Evolutionary conservation across 2,888 invertebrate species (phyloP).

Genomic region (Tuberolachnus salignus): DNA sequence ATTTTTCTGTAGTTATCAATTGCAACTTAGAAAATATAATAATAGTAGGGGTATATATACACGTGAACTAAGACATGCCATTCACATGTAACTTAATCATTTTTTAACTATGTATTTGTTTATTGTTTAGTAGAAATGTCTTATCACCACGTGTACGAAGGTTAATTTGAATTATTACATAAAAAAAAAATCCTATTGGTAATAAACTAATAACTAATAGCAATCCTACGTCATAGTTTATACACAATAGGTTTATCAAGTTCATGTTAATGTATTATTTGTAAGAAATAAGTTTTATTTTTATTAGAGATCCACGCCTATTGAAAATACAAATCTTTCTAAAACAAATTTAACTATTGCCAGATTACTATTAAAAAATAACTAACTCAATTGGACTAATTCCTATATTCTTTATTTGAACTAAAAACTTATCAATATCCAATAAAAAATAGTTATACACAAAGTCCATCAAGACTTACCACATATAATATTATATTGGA

Average conservation of each 20-base stretch:
- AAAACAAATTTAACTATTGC: too few species aligned
- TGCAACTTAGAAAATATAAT: neutral
- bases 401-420: too few species aligned
- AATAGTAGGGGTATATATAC: neutral
- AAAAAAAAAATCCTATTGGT: slow-evolving; percentile 8
- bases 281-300: neutral
- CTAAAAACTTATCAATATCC: too few species aligned
- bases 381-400: too few species aligned
- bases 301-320: too few species aligned
- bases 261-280: slow-evolving; percentile 10
- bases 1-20: neutral
- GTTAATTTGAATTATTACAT: slow-evolving; percentile 15
- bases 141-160: slow-evolving; percentile 22
- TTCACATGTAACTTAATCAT: slow-evolving; percentile 18
- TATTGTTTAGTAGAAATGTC: slow-evolving; percentile 1
- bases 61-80: neutral
- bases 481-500: too few species aligned
- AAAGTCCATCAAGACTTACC: too few species aligned
- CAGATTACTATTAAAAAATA: neutral
- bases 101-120: slow-evolving; percentile 38
- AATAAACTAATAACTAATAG: neutral
- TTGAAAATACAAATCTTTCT: too few species aligned
- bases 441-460: too few species aligned
- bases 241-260: slow-evolving; percentile 13
- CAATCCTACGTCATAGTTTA: slow-evolving; percentile 1